Evolutionary conservation across 37 sponge, comb jelly and placozoan species (phyloP), one percentile per base, ranked within the genome.

Genomic region (Halichondria panicea): DNA sequence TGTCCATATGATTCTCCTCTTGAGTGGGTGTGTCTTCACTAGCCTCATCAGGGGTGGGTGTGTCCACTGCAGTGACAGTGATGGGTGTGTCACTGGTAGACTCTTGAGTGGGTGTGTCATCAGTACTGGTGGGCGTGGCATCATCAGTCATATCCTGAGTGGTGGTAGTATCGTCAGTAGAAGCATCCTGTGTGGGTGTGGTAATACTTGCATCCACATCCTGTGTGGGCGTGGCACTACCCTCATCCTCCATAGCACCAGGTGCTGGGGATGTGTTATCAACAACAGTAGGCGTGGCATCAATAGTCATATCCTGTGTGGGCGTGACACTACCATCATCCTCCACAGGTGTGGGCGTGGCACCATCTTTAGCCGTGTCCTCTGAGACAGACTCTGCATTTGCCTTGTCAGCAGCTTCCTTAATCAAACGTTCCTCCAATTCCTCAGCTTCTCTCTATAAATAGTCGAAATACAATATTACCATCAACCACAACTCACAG

Each of bases 291-390:
- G 60, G 27, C 25, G 22, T n/a, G 27, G 28, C n/a, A 21, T 25
- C 28, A 8, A n/a, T 7, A 12, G 22, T 12, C 27, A 59, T 25
- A 9, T 8, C 8, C 7, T 59, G 24, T 25, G 60, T 59, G 60
- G 28, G 60, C n/a, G 7, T 58, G 11, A 7, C 78, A n/a, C 58
- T 42, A n/a, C 33, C 63, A 72, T 37, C 67, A 21, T 63, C 64
- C 7, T 76, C 85, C 34, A 25, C 70, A 22, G 57, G 74, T 11
- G 43, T 27, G 54, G 30, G 59, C 18, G 31, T 80, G 8, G 12
- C 58, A 5, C 58, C 73, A 11, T 74, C n/a, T 43, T 35, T 63
- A 8, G 38, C 69, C 36, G 34, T 42, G n/a, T 83, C 83, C 59
- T 63, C 63, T 55, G 8, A 58, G 31, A 19, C 32, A 37, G 52